Conservation (phyloP, 1,140 invertebrate species). For the Leucophenga varia region DNA sequence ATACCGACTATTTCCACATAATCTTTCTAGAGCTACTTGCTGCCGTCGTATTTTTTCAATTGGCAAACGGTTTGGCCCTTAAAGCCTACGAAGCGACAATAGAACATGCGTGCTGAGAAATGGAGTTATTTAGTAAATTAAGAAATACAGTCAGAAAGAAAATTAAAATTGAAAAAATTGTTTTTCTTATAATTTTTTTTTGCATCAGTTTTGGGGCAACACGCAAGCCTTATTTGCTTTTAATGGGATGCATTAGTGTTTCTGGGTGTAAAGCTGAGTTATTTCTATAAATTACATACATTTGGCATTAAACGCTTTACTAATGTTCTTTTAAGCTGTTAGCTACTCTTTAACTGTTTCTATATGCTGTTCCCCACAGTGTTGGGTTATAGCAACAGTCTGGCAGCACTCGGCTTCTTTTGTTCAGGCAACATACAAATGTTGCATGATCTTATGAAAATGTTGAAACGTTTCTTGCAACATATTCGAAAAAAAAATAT, state of each 20-base stretch:
- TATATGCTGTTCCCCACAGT: too few relatives aligned
- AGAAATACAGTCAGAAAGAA: constrained; percentile 1
- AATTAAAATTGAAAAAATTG: constrained; percentile 6
- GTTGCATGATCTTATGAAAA: too few relatives aligned
- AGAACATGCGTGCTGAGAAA: not conserved
- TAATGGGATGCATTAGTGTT: not conserved
- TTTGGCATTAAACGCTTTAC: too few relatives aligned
- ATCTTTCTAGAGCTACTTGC: constrained; percentile 40
- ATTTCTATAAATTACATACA: too few relatives aligned
- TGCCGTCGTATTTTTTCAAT: constrained; percentile 45
- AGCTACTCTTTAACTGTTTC: too few relatives aligned
- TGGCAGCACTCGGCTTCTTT: too few relatives aligned
- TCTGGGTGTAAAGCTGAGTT: too few relatives aligned
- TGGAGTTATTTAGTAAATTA: not conserved
- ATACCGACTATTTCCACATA: constrained; percentile 18
- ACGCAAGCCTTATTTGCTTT: not conserved
- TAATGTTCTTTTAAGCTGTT: too few relatives aligned
- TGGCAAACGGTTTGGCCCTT: constrained; percentile 41
- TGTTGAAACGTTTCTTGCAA: too few relatives aligned
- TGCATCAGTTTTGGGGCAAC: not conserved
- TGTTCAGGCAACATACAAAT: too few relatives aligned
- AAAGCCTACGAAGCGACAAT: constrained; percentile 22
- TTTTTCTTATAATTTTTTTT: constrained; percentile 3
- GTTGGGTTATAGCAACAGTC: too few relatives aligned
- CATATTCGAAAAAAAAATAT: too few relatives aligned